Evolutionary conservation across 1,140 invertebrate genomes (phyloP).

Genomic region (Mya arenaria): DNA sequence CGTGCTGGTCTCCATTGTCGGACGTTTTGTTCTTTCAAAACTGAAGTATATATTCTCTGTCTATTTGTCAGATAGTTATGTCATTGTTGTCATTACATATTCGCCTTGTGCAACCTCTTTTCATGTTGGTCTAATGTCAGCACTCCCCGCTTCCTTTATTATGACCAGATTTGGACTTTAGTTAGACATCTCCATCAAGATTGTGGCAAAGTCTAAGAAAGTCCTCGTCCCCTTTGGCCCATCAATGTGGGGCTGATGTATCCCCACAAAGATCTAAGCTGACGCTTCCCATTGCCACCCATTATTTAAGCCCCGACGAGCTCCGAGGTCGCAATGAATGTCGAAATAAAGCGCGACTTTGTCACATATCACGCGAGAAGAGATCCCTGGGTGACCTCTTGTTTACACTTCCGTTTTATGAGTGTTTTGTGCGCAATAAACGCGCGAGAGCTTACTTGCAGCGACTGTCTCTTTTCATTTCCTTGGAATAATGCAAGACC

Average conservation of each 20-base stretch:
- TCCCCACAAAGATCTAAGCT: slow-evolving; percentile 1
- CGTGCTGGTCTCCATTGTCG: too few species aligned
- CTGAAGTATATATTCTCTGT: too few species aligned
- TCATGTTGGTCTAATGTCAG: too few species aligned
- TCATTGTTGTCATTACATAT: too few species aligned
- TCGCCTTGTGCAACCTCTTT: too few species aligned
- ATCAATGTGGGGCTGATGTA: slow-evolving; percentile 42
- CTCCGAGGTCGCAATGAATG: slow-evolving; percentile 42
- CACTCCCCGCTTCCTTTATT: too few species aligned
- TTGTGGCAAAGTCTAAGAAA: too few species aligned
- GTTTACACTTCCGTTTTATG: slow-evolving; percentile 45
- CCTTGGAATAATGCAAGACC: slow-evolving; percentile 7
- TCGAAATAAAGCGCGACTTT: slow-evolving; percentile 44
- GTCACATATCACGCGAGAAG: slow-evolving; percentile 35
- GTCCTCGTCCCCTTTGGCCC: slow-evolving; percentile 13
- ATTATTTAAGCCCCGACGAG: slow-evolving; percentile 45
- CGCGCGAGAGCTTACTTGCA: slow-evolving; percentile 23
- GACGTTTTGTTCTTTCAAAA: too few species aligned
- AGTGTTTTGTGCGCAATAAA: slow-evolving; percentile 23
- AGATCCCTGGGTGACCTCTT: slow-evolving; percentile 28
- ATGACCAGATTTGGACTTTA: too few species aligned
- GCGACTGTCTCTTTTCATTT: slow-evolving; percentile 34
- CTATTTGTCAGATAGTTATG: too few species aligned
- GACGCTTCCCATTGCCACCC: slow-evolving; percentile 28
- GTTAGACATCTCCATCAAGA: too few species aligned